Base-by-base conservation (phyloP, 2,888 invertebrate species). In the Hydriomena furcata region DNA sequence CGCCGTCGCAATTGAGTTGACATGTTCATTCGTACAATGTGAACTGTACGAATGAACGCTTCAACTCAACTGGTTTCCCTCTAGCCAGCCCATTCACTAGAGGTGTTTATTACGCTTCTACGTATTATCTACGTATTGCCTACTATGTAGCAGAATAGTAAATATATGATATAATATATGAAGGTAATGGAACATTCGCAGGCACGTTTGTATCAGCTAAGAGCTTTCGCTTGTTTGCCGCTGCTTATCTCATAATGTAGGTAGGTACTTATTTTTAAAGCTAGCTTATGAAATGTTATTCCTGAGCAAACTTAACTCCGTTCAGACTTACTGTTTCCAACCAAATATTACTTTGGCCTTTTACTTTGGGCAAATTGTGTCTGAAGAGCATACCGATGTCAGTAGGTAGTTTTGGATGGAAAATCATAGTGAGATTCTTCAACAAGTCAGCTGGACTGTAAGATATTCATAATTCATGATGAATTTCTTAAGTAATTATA, bases 201-300 rank as follows among this genome's bases (percentile, higher is more conserved):
- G 23, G 34, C 40, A 40, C 47, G 28, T 40, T 30, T 48, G 12
- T 25, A 42, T 44, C 34, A 30, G 35, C 45, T 51, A 30, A 50
- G 34, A 50, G 50, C 44, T 51, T 45, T 45, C 45, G 30, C 45
- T 40, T 40, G 50, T 44, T 32, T 24, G 21, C 8, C 20, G 20
- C 30, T 30, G 37, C 37, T 43, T 38, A 44, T 44, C 48, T 36
- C 35, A 28, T 11, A 38, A 43, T 50, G 37, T n/a, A n/a, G n/a
- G n/a, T n/a, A n/a, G n/a, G n/a, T 38, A 11, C 34, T 38, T 44
- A 44, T 44, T 50, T 32, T 20, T 11, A 40, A 35, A 20, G 43
- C 38, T 34, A 23, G n/a, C n/a, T 28, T 44, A 44, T 37, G 27
- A 25, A 25, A 36, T 27, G 20, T 38, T 32, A 24, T 32, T 38